phyloP scores from a whole-genome alignment of 2,113 vertebrate species.

The Atlantisia rogersi region DNA sequence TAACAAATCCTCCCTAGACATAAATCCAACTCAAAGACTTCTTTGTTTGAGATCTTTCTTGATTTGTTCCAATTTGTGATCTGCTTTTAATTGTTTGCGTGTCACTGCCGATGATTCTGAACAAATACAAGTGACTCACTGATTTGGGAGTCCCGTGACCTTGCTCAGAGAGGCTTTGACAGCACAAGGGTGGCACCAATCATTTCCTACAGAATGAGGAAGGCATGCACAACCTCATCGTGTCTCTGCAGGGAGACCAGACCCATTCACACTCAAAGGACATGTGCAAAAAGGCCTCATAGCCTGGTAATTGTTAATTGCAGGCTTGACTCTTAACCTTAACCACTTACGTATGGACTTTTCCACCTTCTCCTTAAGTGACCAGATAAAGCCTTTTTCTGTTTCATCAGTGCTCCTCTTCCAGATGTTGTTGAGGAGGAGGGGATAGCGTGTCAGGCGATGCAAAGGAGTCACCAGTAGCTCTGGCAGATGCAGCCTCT shows the following conservation, averaged over 20 bases:
- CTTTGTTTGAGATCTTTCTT: conserved; percentile 20
- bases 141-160: conserved; percentile 11
- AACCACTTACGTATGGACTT: conserved; percentile 84
- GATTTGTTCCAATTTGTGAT: not conserved
- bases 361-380: conserved; percentile 86
- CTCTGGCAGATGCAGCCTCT: conserved; percentile 83
- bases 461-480: conserved; percentile 87
- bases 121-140: conserved; percentile 4
- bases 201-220: not conserved
- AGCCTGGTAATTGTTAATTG: not conserved
- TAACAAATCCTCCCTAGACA: not conserved
- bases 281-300: rapidly evolving
- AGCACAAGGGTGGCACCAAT: not conserved
- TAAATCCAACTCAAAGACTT: conserved; percentile 6
- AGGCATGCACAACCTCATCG: not conserved
- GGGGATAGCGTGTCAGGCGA: conserved; percentile 84
- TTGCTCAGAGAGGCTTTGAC: not conserved
- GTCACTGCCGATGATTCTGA: not conserved
- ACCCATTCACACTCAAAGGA: not conserved
- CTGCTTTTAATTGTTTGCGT: not conserved
- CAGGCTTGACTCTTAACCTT: not conserved
- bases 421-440: conserved; percentile 88
- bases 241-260: not conserved
- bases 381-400: conserved; percentile 76
- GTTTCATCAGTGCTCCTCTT: conserved; percentile 74